phyloP scores from a whole-genome alignment of 2,888 invertebrate species.

The Patella ulyssiponensis region DNA sequence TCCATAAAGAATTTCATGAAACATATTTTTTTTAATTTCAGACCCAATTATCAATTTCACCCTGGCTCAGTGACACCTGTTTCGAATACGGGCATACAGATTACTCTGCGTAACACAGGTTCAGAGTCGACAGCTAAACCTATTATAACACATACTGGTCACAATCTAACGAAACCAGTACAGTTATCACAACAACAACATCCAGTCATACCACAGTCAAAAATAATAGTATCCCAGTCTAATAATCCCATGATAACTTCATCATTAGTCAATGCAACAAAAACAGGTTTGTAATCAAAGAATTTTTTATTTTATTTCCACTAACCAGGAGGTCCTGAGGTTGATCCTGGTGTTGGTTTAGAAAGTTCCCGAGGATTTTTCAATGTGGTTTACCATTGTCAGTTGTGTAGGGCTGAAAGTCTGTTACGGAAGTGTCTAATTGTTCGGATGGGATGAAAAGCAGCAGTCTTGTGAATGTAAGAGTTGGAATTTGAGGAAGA shows the following conservation, averaged over 20 bases:
- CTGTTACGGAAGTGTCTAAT: too few relatives aligned
- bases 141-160: conserved; percentile 19
- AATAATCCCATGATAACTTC: conserved; percentile 23
- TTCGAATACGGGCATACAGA: not conserved
- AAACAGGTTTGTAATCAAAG: not conserved
- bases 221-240: conserved; percentile 30
- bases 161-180: not conserved
- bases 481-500: too few relatives aligned
- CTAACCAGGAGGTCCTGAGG: too few relatives aligned
- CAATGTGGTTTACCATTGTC: too few relatives aligned
- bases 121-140: conserved; percentile 19
- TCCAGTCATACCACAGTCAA: conserved; percentile 25
- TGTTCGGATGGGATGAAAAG: not conserved
- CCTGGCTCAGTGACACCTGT: conserved; percentile 5
- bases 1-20: not conserved
- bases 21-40: conserved; percentile 19
- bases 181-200: not conserved
- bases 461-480: not conserved
- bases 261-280: conserved; percentile 12
- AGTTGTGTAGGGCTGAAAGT: too few relatives aligned
- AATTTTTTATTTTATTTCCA: too few relatives aligned
- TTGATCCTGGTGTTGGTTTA: too few relatives aligned
- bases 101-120: not conserved
- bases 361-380: too few relatives aligned
- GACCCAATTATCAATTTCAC: conserved; percentile 16